phyloP scores from a whole-genome alignment of 2,888 invertebrate species.

The Drosophila paranaensis region DNA sequence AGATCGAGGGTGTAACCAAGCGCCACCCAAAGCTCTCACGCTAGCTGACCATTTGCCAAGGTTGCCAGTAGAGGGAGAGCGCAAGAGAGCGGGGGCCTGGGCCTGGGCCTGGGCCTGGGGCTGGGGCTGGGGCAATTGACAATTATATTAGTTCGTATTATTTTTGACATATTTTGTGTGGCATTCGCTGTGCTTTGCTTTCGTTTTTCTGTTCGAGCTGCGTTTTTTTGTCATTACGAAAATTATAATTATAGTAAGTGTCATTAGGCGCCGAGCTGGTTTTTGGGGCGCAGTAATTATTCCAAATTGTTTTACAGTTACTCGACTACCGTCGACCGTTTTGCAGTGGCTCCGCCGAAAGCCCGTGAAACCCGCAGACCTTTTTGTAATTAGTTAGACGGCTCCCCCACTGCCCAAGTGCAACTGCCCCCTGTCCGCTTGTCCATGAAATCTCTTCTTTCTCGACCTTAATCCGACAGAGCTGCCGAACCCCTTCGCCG shows the following conservation, averaged over 20 bases:
- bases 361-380: slow-evolving; percentile 25
- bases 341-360: slow-evolving; percentile 17
- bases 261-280: slow-evolving; percentile 73
- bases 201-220: slow-evolving; percentile 31
- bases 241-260: slow-evolving; percentile 77
- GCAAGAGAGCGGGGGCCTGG: not conserved
- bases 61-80: not conserved
- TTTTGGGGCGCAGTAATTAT: slow-evolving; percentile 63
- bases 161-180: slow-evolving; percentile 75
- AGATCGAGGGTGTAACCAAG: slow-evolving; percentile 26
- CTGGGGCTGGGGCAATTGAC: slow-evolving; percentile 54
- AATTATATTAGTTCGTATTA: slow-evolving; percentile 72
- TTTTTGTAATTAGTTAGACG: slow-evolving; percentile 49
- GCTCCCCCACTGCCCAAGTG: slow-evolving; percentile 5
- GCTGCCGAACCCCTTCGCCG: slow-evolving; percentile 33
- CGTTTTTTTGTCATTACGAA: slow-evolving; percentile 70
- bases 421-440: slow-evolving; percentile 16
- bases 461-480: slow-evolving; percentile 64
- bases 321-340: slow-evolving; percentile 37
- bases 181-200: slow-evolving; percentile 54
- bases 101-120: slow-evolving; percentile 11
- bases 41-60: slow-evolving; percentile 56
- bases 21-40: slow-evolving; percentile 54
- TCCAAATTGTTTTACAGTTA: slow-evolving; percentile 73
- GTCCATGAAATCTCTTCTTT: slow-evolving; percentile 62